Base-by-base conservation (phyloP, 2,888 invertebrate genomes). In the Stramonita haemastoma region DNA sequence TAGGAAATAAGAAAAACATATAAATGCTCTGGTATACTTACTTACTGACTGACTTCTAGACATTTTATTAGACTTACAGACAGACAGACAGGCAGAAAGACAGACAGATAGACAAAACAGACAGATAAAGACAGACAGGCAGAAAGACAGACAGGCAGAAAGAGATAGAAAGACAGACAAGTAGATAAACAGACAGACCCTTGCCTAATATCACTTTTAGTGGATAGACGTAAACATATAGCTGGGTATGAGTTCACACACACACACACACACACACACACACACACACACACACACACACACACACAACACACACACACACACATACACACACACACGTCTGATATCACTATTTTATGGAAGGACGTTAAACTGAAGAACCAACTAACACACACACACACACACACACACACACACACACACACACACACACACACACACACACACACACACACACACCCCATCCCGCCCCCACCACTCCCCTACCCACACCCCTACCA, bases 231-330 rank as follows among this genome's bases (percentile, higher is more conserved):
- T 32, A 19, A 8, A 77, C 22, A 77, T 32, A 15, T 11, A 19
- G 13, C 22, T 32, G 32, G 11, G 32, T 22, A 19, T 32, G 32
- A 8, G 32, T 22, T 5, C 81, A 29, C 81, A 81, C 81, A 81
- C 81, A 81, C 81, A 81, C 81, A 81, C 84, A 84, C 84, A 84
- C 84, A 84, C 84, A 56, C 56, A 84, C 46, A n/a, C 84, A 84
- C 84, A 29, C 57, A 57, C 84, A 84, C 84, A 84, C 84, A 84
- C 56, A 26, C 77, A 32, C 32, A 79, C 77, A 79, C 17, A 79
- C 32, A 79, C 32, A 79, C 77, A 17, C 77, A 79, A 79, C 77
- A 34, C 77, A 79, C 77, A 19, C 77, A 32, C 77, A 5, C 77
- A 5, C 77, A 19, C 77, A 19, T 32, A 19, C 32, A 19, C 77